Base-by-base conservation (phyloP, 2,113 vertebrate species). In the Phalacrocorax pelagicus region DNA sequence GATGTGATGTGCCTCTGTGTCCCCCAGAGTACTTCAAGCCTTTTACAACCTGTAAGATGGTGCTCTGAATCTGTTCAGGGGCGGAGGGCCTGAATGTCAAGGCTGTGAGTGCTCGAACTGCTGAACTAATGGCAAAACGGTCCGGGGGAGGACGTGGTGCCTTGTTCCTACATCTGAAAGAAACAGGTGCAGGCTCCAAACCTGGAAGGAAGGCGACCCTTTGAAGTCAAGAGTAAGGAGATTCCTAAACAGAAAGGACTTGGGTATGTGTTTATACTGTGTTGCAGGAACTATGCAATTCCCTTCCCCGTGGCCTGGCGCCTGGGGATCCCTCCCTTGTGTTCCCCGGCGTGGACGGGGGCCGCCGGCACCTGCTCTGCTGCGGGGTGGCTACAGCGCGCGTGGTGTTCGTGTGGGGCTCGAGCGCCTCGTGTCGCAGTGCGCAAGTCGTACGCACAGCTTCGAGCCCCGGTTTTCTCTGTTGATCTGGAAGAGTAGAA, bases 391-490 rank as follows among this genome's bases (percentile, higher is more conserved):
- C 49, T 23, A 1, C 17, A 6, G 46, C 2, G 38, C 22, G 27
- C 2, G 1, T 5, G 22, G 6, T 23, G 30, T 59, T 29, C 9
- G 11, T 10, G 30, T 10, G 49, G 47, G 44, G 21, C 15, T 55
- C 5, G 2, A 54, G 27, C 8, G 42, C 34, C 47, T 29, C 12
- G 0, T 8, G 16, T 15, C 24, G 40, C 40, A 57, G 30, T 0
- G 4, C 20, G 29, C 15, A 24, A 26, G 14, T 46, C 49, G 10
- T 26, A 19, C 6, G 4, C 9, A 5, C 17, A 20, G 36, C 63
- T 63, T 65, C 54, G 12, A 36, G 59, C 14, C n/a, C 32, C 3
- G 1, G 5, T 36, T 54, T 58, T 36, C 69, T 49, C 27, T 19
- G 9, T 24, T 29, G 6, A 22, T 34, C 0, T 0, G 40, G 40